These are phyloP conservation scores for Polyodon spathula DNA, from an alignment of 2,113 vertebrate genomes.

Conservation along the genomic window DNA sequence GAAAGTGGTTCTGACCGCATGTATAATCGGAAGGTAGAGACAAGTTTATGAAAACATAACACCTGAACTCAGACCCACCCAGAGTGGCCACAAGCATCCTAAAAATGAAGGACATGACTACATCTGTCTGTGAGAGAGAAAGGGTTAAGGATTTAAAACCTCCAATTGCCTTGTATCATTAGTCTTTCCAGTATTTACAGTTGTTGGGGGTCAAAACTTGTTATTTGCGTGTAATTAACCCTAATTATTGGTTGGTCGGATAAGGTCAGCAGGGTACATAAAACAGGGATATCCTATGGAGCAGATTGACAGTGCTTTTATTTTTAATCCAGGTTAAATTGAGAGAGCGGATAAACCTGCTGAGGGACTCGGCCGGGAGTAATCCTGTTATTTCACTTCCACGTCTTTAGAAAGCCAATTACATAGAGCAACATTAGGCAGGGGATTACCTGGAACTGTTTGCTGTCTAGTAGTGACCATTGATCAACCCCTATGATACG, in stretches of 20 bases:
- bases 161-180: not conserved
- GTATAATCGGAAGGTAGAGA: no score
- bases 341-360: conserved; percentile 6
- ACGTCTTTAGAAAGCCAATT: not conserved
- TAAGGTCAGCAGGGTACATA: conserved; percentile 11
- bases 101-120: no score
- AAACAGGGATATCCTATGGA: not conserved
- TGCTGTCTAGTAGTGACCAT: not conserved
- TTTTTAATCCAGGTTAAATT: not conserved
- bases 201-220: not conserved
- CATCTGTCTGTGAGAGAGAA: no score
- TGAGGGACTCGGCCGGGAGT: conserved; percentile 6
- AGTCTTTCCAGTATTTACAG: not conserved
- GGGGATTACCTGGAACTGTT: not conserved
- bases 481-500: not conserved
- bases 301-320: conserved; percentile 1
- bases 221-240: conserved; percentile 3
- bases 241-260: conserved; percentile 10
- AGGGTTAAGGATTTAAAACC: not conserved
- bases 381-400: conserved; percentile 10
- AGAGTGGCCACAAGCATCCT: no score
- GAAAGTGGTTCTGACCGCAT: no score
- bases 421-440: not conserved
- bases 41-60: no score
- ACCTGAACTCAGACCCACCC: no score